Conservation (phyloP, 2,797 vertebrate genomes). For the Xenops minutus region DNA sequence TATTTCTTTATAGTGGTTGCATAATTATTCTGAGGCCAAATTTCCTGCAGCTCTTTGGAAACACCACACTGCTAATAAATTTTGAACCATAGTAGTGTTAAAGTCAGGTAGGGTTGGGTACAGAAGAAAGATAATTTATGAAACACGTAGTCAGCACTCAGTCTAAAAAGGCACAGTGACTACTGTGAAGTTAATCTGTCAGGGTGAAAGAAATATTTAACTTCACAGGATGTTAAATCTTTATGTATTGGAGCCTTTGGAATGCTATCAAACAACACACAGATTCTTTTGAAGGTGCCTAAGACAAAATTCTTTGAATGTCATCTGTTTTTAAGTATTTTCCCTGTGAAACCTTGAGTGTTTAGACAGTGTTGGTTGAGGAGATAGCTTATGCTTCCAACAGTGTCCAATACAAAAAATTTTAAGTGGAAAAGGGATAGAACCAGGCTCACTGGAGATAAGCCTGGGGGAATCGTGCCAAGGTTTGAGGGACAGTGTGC, state of each 20-base stretch:
- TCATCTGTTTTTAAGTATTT: neutral
- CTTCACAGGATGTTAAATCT: neutral
- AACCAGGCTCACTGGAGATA: neutral
- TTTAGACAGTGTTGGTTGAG: neutral
- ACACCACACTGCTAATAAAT: neutral
- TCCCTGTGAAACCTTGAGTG: neutral
- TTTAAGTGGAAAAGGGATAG: neutral
- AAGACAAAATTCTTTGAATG: neutral
- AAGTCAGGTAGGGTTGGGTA: neutral
- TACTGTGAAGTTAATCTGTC: neutral
- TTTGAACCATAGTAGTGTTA: rapidly evolving
- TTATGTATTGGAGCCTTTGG: neutral
- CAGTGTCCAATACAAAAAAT: neutral
- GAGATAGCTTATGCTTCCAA: neutral
- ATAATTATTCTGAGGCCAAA: neutral
- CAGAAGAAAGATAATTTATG: neutral
- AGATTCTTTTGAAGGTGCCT: neutral
- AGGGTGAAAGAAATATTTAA: neutral
- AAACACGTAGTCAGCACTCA: neutral
- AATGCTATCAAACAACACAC: neutral
- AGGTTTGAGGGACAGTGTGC: neutral
- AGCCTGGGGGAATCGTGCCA: neutral
- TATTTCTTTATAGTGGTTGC: neutral
- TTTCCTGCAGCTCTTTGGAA: neutral
- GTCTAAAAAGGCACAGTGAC: neutral